These are phyloP conservation scores for Halcyon senegalensis DNA, from an alignment of 2,113 vertebrate genomes.

Conservation along the genomic window DNA sequence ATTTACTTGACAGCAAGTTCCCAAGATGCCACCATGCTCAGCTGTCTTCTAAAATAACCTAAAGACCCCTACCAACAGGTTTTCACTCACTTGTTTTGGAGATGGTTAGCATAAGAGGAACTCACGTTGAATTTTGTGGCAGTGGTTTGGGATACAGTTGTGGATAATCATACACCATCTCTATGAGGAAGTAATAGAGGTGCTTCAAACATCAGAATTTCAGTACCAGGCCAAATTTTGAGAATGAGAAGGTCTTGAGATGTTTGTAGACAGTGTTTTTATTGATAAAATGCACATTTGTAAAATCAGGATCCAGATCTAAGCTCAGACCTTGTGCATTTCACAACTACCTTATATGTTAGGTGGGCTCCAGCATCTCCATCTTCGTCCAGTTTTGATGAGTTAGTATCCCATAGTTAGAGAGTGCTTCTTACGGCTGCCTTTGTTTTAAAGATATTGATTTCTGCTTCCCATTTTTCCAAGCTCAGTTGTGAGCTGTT, in stretches of 20 bases:
- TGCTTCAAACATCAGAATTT: not conserved
- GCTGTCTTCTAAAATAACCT: not conserved
- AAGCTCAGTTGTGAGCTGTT: not conserved
- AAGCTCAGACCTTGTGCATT: not conserved
- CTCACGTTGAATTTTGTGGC: not conserved
- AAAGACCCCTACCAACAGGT: not conserved
- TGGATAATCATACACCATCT: not conserved
- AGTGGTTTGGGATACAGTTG: not conserved
- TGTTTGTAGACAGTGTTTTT: not conserved
- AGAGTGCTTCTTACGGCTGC: fast-evolving
- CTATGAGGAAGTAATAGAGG: not conserved
- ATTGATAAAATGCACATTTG: not conserved
- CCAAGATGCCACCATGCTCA: not conserved
- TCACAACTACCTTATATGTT: not conserved
- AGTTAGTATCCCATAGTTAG: not conserved
- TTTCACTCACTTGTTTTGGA: not conserved
- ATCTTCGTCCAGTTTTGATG: not conserved
- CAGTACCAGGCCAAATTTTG: not conserved
- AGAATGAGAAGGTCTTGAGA: not conserved
- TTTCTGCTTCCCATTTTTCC: not conserved
- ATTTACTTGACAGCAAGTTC: not conserved
- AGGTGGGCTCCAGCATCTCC: not conserved
- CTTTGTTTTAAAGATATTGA: not conserved
- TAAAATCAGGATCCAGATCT: not conserved
- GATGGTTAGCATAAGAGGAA: not conserved